Evolutionary conservation across 2,113 vertebrate species (phyloP), one percentile per base, ranked within the genome.

Genomic region (Phyllopteryx taeniolatus): DNA sequence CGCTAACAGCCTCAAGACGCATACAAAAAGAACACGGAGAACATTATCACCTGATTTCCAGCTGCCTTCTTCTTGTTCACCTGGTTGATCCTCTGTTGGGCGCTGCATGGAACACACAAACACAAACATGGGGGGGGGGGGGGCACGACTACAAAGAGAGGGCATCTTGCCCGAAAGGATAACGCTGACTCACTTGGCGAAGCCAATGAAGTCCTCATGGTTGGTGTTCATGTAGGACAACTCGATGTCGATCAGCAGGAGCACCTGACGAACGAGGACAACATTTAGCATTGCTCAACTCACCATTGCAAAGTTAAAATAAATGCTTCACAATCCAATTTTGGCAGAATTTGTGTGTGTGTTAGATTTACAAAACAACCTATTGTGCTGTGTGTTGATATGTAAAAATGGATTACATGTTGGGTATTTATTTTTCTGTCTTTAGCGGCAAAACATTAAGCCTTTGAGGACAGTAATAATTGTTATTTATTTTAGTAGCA

Each of bases 141-240:
- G 14, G 9, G 11, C 27, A 35, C 11, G 22, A 57, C 51, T 7
- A 59, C 54, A 10, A 70, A 46, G 7, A 47, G 8, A 14, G 9
- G 35, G 12, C 11, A 12, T 3, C 4, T 63, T 5, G 61, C 39
- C 12, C 22, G 60, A 57, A 71, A 53, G 39, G 33, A 17, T 6
- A 35, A 17, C 27, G 13, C 17, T 35, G 46, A 82, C 96, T 94
- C 88, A 98, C 98, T 99, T 99, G 89, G 98, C 97, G 91, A 99
- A 99, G 75, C 98, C 98, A 83, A 99, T 99, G 88, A 99, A 99
- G 83, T 99, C 98, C 78, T 99, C 98, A 0, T 99, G 98, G 90
- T 99, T 99, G 89, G 98, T 99, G 86, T 99, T 99, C 96, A 99
- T 99, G 87, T 99, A 99, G 66, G 97, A 94, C 90, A 99, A 86